phyloP scores from a whole-genome alignment of 2,113 vertebrate species.

The Crotophaga sulcirostris region DNA sequence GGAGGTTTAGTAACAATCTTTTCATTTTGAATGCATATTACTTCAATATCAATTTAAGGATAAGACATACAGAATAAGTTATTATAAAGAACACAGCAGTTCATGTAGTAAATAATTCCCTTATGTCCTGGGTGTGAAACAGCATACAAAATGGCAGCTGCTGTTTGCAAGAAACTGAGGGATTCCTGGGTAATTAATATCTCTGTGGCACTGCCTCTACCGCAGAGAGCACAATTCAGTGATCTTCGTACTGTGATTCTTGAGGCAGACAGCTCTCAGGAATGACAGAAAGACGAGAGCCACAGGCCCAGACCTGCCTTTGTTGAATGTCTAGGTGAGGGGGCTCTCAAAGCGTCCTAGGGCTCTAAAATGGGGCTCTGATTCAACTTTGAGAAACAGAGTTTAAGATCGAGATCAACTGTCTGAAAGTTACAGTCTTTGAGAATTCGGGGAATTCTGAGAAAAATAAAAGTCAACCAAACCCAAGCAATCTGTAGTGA shows the following conservation, averaged over 20 bases:
- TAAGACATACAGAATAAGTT: background rate
- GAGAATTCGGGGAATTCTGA: background rate
- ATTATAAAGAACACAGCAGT: background rate
- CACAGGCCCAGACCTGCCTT: background rate
- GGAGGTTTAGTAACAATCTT: background rate
- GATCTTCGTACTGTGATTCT: background rate
- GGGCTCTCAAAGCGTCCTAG: background rate
- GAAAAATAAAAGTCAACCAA: background rate
- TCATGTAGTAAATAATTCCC: background rate
- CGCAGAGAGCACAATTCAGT: background rate
- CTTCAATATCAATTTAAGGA: background rate
- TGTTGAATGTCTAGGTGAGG: background rate
- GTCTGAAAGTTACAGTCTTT: background rate
- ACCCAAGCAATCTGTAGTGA: background rate
- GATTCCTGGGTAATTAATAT: background rate
- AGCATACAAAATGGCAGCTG: background rate
- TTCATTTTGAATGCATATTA: background rate
- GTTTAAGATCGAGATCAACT: background rate
- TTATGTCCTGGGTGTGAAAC: background rate
- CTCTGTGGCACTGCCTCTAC: background rate
- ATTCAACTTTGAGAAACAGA: background rate
- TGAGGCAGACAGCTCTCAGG: background rate
- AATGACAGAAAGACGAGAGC: background rate
- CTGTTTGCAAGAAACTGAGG: background rate
- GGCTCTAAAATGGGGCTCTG: background rate